Base-by-base conservation (phyloP, 92 coral and sea anemone genomes). In the Nematostella vectensis region DNA sequence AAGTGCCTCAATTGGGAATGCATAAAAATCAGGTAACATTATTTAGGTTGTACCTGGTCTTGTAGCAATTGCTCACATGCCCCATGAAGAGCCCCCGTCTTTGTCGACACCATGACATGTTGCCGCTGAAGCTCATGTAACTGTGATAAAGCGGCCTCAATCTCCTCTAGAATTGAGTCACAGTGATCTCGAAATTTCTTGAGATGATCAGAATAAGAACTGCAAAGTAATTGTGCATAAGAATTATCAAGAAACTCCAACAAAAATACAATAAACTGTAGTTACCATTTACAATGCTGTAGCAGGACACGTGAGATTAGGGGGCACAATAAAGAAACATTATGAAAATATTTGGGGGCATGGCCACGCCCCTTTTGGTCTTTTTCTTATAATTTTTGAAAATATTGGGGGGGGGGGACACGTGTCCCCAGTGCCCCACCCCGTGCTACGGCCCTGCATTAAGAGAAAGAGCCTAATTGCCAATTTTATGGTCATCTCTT, bases 1-100 rank as follows among this genome's bases (percentile, higher is more conserved):
- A n/a, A n/a, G n/a, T n/a, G n/a, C n/a, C n/a, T n/a, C n/a, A n/a
- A n/a, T n/a, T n/a, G n/a, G n/a, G n/a, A n/a, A n/a, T n/a, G n/a
- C n/a, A n/a, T n/a, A n/a, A n/a, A n/a, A n/a, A n/a, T n/a, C n/a
- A n/a, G n/a, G n/a, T n/a, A n/a, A n/a, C n/a, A n/a, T n/a, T n/a
- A n/a, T n/a, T n/a, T n/a, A 33, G 40, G 15, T 15, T 33, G 25
- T 54, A 93, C 99, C 88, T 93, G 99, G 59, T 93, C 99, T 52
- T 93, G 93, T 6, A 93, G 67, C 19, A 93, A 78, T 36, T 93
- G 99, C 59, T 93, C 99, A 82, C 99, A 93, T 2, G 96, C 99
- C 52, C 78, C 99, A 39, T 93, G 99, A 16, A 93, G 68, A 3
- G 96, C 99, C 20, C 99, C 99, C 50, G 99, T 93, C 59, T 93